Evolutionary conservation across 92 coral and sea anemone genomes (phyloP).

Genomic region (Muricea muricata): DNA sequence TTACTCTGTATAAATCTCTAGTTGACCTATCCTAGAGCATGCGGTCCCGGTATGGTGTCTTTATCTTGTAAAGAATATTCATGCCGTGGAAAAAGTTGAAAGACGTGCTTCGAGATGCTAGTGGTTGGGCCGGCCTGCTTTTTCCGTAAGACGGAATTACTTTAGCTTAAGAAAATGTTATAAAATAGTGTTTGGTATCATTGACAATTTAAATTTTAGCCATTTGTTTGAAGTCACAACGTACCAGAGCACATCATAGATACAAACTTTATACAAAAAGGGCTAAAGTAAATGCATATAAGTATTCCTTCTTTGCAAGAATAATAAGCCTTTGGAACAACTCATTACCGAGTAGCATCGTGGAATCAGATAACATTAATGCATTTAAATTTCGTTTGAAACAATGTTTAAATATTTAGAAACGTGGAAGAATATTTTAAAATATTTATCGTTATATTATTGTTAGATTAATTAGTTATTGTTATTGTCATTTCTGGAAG

Average conservation of each 20-base stretch:
- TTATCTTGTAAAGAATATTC: conserved; percentile 13
- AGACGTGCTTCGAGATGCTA: conserved; percentile 33
- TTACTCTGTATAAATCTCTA: conserved; percentile 39
- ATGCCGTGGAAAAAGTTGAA: conserved; percentile 30
- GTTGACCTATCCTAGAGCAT: conserved; percentile 43
- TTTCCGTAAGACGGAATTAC: no score
- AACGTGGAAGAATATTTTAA: not conserved
- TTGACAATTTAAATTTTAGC: conserved; percentile 8
- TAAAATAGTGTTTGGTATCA: no score
- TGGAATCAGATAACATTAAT: not conserved
- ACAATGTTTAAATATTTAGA: not conserved
- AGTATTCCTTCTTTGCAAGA: not conserved
- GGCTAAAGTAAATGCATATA: no score
- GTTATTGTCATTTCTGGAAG: not conserved
- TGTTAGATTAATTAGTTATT: no score
- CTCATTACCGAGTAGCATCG: not conserved
- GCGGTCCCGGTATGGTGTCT: conserved; percentile 33
- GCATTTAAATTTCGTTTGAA: not conserved
- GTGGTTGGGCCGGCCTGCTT: no score
- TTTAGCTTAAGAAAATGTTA: conserved; percentile 9
- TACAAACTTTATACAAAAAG: not conserved
- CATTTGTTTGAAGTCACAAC: not conserved
- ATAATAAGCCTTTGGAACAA: not conserved
- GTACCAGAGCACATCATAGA: not conserved
- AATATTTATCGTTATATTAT: no score